phyloP scores from a whole-genome alignment of 2,113 vertebrate species.

The Mormyrus lacerda region DNA sequence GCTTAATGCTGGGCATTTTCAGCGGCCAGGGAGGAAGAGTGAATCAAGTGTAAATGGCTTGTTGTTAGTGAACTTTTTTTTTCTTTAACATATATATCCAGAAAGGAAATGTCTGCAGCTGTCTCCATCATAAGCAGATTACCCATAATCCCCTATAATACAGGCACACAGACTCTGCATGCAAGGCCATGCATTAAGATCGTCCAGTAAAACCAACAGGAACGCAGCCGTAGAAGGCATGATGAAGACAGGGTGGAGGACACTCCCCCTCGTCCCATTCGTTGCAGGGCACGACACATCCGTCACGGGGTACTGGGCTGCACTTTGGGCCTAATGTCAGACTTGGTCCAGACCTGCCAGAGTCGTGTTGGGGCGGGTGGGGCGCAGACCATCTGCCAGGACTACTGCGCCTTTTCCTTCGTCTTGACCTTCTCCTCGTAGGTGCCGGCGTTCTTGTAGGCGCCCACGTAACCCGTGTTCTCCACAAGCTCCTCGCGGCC shows the following conservation, averaged over 20 bases:
- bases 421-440: conserved; percentile 79
- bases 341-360: conserved; percentile 1
- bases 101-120: not conserved
- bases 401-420: conserved; percentile 53
- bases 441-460: conserved; percentile 85
- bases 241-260: not conserved
- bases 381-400: not conserved
- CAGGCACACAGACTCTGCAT: not conserved
- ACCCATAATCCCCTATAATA: not conserved
- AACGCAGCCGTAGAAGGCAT: not conserved
- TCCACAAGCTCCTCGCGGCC: conserved; percentile 84
- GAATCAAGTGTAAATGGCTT: not conserved
- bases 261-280: not conserved
- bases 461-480: conserved; percentile 80
- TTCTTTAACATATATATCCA: not conserved
- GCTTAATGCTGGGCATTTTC: not conserved
- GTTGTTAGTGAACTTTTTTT: not conserved
- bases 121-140: not conserved
- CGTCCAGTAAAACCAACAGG: not conserved
- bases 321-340: not conserved
- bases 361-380: not conserved
- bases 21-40: not conserved
- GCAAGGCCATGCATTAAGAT: not conserved
- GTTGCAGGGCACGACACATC: not conserved
- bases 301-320: not conserved